Evolutionary conservation across 2,113 vertebrate genomes (phyloP).

Genomic region (Emydocephalus ijimae): DNA sequence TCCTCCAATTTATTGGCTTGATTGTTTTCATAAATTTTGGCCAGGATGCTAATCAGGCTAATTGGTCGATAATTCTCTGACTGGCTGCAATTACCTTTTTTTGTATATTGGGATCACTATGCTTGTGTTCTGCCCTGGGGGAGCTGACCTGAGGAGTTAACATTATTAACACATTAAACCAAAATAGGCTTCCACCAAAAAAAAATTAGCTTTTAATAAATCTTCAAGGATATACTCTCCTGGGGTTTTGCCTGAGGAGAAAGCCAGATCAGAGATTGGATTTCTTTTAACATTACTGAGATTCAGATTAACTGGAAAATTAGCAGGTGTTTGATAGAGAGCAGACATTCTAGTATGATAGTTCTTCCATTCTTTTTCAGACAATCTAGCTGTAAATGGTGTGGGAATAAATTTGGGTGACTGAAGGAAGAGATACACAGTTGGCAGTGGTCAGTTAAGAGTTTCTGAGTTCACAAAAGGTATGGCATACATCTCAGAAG

Average conservation of each 20-base stretch:
- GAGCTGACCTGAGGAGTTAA: not conserved
- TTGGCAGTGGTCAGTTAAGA: not conserved
- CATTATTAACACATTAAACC: not conserved
- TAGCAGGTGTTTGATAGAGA: not conserved
- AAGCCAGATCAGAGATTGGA: not conserved
- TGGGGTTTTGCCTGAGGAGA: not conserved
- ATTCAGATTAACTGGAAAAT: not conserved
- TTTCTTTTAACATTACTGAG: not conserved
- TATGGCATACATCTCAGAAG: not conserved
- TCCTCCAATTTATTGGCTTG: not conserved
- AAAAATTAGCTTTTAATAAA: not conserved
- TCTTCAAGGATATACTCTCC: not conserved
- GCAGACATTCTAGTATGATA: not conserved
- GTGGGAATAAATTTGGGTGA: not conserved
- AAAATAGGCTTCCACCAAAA: not conserved
- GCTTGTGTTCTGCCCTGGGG: not conserved
- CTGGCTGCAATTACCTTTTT: not conserved
- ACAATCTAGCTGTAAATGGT: not conserved
- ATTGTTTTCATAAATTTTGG: not conserved
- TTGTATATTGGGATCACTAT: not conserved
- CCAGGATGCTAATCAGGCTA: not conserved
- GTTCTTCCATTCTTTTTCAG: not conserved
- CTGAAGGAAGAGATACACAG: not conserved
- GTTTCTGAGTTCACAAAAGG: not conserved
- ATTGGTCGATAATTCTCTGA: not conserved